Evolutionary conservation across 2,797 vertebrate genomes (phyloP).

Genomic region (Myotis daubentonii): DNA sequence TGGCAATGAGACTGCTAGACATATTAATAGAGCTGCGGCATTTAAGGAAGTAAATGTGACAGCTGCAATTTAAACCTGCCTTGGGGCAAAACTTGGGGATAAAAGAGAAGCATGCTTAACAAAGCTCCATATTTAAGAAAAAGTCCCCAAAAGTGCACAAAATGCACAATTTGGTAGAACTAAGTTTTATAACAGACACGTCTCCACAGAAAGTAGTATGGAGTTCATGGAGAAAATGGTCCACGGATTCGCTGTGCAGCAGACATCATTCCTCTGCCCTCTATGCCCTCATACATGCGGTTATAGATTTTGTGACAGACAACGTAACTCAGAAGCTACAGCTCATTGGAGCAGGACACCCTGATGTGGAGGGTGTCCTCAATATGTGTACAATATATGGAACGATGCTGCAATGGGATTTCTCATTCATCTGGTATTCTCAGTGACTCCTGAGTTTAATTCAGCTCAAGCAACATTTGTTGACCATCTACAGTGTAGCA

Average conservation of each 20-base stretch:
- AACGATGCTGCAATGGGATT: background rate
- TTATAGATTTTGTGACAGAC: constrained; percentile 19
- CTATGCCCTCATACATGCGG: background rate
- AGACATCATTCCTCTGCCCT: background rate
- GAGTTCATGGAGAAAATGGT: constrained; percentile 40
- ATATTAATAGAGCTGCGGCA: constrained; percentile 32
- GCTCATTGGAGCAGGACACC: constrained; percentile 37
- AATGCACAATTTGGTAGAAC: background rate
- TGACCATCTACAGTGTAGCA: background rate
- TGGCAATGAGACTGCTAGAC: background rate
- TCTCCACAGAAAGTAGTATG: constrained; percentile 44
- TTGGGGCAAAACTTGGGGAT: constrained; percentile 37
- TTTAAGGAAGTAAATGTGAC: constrained; percentile 49
- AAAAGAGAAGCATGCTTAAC: constrained; percentile 26
- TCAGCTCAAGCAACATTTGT: constrained; percentile 7
- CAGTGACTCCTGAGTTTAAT: background rate
- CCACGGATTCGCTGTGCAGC: background rate
- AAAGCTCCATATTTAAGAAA: constrained; percentile 40
- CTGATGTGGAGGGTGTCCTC: background rate
- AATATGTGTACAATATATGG: background rate
- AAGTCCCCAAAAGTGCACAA: constrained; percentile 33
- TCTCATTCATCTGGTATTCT: background rate
- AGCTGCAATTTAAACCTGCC: constrained; percentile 58
- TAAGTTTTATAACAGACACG: constrained; percentile 44
- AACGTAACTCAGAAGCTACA: background rate